Conservation (phyloP, 2,113 vertebrate genomes). For the Solea senegalensis region DNA sequence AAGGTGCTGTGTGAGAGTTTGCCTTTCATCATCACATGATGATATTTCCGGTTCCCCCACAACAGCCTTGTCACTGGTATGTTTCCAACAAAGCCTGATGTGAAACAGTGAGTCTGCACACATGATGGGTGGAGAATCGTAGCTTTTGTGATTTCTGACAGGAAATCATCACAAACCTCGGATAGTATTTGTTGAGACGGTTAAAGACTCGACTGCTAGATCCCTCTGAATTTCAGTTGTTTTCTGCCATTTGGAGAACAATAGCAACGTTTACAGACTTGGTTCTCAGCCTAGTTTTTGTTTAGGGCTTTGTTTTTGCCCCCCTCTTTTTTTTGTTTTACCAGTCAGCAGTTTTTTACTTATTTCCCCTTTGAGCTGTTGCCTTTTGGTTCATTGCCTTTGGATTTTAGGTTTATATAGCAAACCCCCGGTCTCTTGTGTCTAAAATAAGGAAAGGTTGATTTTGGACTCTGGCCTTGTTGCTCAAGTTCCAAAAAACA, state of each 20-base stretch:
- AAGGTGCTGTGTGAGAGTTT: conserved; percentile 35
- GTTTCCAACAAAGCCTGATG: conserved; percentile 4
- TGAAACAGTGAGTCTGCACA: conserved; percentile 13
- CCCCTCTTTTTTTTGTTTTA: neutral
- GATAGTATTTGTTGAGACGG: conserved; percentile 15
- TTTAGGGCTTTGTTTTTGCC: conserved; percentile 22
- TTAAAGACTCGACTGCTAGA: conserved; percentile 2
- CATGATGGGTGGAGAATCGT: conserved; percentile 10
- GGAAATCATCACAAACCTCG: conserved; percentile 5
- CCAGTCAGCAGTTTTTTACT: neutral
- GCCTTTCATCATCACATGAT: conserved; percentile 33
- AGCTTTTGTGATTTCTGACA: conserved; percentile 10
- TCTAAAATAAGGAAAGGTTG: neutral
- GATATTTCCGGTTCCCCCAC: conserved; percentile 15
- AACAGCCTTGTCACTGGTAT: conserved; percentile 24
- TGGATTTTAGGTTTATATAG: conserved; percentile 26
- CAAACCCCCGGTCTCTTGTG: conserved; percentile 19
- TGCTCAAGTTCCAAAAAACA: conserved; percentile 26
- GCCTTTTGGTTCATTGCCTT: conserved; percentile 67
- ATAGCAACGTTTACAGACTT: conserved; percentile 37
- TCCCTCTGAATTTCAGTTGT: conserved; percentile 10
- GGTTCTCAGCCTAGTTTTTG: conserved; percentile 12
- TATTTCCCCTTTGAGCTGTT: conserved; percentile 33
- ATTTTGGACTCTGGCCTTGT: conserved; percentile 23
- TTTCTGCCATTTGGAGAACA: conserved; percentile 31